Base-by-base conservation (phyloP, 2,888 invertebrate genomes). In the Drosophila barbarae region DNA sequence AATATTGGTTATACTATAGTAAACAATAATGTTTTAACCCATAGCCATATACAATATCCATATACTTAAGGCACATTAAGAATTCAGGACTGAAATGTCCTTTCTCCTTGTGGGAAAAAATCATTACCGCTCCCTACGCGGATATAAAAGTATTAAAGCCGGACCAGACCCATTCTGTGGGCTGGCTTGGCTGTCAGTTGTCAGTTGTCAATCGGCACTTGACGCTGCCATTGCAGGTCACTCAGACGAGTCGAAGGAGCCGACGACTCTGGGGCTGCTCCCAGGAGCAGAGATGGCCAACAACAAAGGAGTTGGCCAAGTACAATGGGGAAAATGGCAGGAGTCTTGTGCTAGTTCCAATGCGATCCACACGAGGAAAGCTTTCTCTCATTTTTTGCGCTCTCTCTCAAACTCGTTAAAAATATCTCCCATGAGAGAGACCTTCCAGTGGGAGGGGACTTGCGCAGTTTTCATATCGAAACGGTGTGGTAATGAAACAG, bases 291-390 rank as follows among this genome's bases (percentile, higher is more conserved):
- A 46, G 51, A 47, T 21, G 30, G 34, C 42, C 52, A 50, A 64
- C 52, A 53, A 55, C 47, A 53, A 46, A 55, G 52, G 32, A 60
- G 59, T 50, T 35, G 36, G 18, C 15, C 41, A 59, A 58, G 51
- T 21, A 59, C 58, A 56, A 66, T 36, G 41, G 49, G 49, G 38
- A 15, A 66, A 63, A 60, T 53, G 58, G 10, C 42, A 49, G 73
- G 71, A 54, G 35, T 60, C 54, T 69, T 83, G 79, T 74, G 71
- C 74, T 69, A 81, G 59, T 71, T 79, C 71, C 49, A 57, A 71
- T 74, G 23, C 23, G 5, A 49, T 83, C 78, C 81, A 80, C 82
- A 71, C 8, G 10, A 4, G 38, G 3, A 47, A 60, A 54, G 52
- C 58, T 44, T 50, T 51, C 69, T 50, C 44, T 30, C n/a, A 5